Conservation (phyloP, 2,797 vertebrate genomes). For the Discoglossus pictus region DNA sequence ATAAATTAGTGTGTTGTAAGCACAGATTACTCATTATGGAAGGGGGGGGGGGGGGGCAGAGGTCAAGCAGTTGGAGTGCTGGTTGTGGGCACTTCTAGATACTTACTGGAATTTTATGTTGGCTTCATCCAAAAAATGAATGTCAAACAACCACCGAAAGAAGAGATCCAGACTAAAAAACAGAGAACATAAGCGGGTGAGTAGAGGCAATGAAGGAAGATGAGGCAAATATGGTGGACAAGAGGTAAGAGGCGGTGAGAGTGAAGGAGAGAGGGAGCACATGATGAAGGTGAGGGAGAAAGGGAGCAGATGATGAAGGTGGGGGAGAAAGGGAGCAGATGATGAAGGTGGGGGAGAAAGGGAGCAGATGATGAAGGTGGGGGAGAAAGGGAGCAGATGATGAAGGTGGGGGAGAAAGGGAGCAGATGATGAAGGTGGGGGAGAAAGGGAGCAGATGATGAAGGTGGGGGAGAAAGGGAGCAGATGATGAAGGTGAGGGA, state of each 20-base stretch:
- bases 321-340: neutral
- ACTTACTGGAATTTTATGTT: slow-evolving; percentile 93
- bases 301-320: too few species aligned
- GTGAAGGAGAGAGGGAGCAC: too few species aligned
- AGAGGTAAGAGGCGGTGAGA: too few species aligned
- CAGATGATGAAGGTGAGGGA: neutral
- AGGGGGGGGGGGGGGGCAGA: neutral
- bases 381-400: neutral
- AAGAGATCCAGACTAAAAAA: slow-evolving; percentile 85
- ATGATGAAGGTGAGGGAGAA: neutral
- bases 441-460: neutral
- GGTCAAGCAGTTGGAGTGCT: neutral
- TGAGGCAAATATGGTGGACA: too few species aligned
- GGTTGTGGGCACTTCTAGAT: neutral
- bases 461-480: neutral
- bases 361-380: neutral
- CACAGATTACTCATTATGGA: too few species aligned
- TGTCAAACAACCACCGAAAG: slow-evolving; percentile 96
- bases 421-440: neutral
- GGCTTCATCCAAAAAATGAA: slow-evolving; percentile 84
- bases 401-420: neutral
- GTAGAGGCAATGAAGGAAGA: too few species aligned
- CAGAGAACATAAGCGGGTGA: neutral
- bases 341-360: neutral
- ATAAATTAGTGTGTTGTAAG: too few species aligned